Evolutionary conservation across 2,888 invertebrate species (phyloP), one percentile per base, ranked within the genome.

Genomic region (Agrilus cyanescens): DNA sequence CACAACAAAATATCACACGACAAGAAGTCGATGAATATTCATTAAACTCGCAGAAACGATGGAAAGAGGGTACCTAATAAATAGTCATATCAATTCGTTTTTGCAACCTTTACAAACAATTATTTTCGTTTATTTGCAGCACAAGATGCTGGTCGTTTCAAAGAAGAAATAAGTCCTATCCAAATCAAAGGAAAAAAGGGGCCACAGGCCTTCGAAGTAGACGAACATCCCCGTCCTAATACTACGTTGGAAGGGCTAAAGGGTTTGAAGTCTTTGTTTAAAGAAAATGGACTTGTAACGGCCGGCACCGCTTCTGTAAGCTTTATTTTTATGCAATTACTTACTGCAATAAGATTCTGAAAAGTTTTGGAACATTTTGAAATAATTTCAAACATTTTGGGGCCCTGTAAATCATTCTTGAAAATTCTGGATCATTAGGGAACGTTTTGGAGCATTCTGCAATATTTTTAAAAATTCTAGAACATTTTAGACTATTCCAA

Each of bases 161-260:
- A 88, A 55, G 80, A 84, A 32, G 97, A 98, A 72, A 81, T 95
- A 33, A 79, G 80, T 4, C 88, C 96, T 0, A 78, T 96, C 5
- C 79, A 80, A 20, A 58, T 97, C 1, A 90, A 86, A 60, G 72
- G 85, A 4, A 94, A 87, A 68, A 86, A 82, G 61, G 82, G 85
- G 61, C 82, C 84, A 51, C 76, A 83, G n/a, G 73, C 74, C 41
- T 74, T 95, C 49, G 80, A 78, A 39, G 70, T 80, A 0, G 98
- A 98, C 67, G 98, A 98, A 67, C 95, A 96, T 69, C 94, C 96
- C 2, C 79, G 86, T 51, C 88, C 89, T 18, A 77, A 89, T 62
- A 87, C 93, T 32, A 93, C 89, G 0, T 58, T 85, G 12, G 95
- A 95, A 61, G 75, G 75, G 4, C 72, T 98, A 20, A 77, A 80